A percentile compares a stretch with the other conserved stretches of the same genome.
phyloP scores from a whole-genome alignment of 2,888 invertebrate species.

The Atethmia centrago region DNA sequence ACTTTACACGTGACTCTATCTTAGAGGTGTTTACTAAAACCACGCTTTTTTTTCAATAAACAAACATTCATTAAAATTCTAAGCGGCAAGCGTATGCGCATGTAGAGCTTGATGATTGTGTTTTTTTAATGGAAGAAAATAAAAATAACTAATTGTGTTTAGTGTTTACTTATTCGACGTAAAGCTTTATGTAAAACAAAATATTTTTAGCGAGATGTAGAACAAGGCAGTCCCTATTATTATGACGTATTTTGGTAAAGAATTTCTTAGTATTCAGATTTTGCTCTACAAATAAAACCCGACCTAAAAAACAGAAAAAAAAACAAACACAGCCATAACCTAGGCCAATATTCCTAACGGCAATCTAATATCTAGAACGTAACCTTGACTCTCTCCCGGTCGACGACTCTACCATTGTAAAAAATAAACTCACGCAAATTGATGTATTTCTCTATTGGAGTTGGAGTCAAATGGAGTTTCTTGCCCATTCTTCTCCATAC shows the following conservation, averaged over 20 bases:
- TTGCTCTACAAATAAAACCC: not conserved
- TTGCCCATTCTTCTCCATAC: not conserved
- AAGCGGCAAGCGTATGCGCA: conserved; percentile 1
- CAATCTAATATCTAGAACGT: conserved; percentile 30
- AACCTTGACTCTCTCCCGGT: conserved; percentile 51
- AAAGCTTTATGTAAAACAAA: not conserved
- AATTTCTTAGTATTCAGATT: not conserved
- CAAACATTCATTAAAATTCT: conserved; percentile 4
- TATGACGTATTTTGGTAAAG: not conserved
- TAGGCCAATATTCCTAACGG: conserved; percentile 47
- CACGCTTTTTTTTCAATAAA: not conserved
- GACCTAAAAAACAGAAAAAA: not conserved
- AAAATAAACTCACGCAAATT: conserved; percentile 34
- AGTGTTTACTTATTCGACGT: not conserved
- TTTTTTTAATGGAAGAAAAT: not conserved
- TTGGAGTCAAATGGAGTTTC: not conserved
- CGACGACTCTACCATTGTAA: conserved; percentile 42
- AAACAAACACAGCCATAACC: conserved; percentile 1
- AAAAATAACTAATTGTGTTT: not conserved
- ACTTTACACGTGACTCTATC: conserved; percentile 40
- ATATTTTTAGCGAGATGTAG: not conserved
- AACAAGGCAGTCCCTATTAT: not conserved
- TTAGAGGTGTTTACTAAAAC: conserved; percentile 48
- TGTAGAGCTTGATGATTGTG: conserved; percentile 5
- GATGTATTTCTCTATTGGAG: not conserved